Evolutionary conservation across 2,797 vertebrate species (phyloP).

Genomic region (Ceryle rudis): DNA sequence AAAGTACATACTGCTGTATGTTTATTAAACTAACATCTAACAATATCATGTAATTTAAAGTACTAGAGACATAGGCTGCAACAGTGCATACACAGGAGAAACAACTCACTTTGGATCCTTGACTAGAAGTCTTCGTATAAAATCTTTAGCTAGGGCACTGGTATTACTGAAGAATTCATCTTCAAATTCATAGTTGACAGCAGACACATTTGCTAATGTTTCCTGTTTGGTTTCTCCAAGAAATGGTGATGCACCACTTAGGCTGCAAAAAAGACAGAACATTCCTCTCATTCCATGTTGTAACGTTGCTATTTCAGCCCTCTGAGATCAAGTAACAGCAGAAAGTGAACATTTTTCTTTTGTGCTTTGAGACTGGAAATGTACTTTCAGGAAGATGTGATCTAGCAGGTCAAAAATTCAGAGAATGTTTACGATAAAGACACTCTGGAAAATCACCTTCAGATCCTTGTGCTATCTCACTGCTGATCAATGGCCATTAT

Average conservation of each 20-base stretch:
- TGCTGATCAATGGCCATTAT: background rate
- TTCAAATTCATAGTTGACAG: conserved; percentile 95
- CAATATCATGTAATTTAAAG: background rate
- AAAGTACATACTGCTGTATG: background rate
- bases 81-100: background rate
- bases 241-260: conserved; percentile 97
- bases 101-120: conserved; percentile 95
- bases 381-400: background rate
- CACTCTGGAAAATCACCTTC: background rate
- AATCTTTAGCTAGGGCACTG: conserved; percentile 96
- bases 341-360: background rate
- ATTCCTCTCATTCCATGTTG: background rate
- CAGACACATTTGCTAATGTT: conserved; percentile 96
- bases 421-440: background rate
- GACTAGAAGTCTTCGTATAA: conserved; percentile 92
- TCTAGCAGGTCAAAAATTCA: background rate
- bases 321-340: background rate
- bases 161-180: conserved; percentile 97
- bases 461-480: background rate
- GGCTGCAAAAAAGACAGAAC: conserved; percentile 75
- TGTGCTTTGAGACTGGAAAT: background rate
- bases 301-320: background rate
- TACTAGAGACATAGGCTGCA: background rate
- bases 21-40: background rate
- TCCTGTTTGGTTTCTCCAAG: conserved; percentile 98